Evolutionary conservation across 2,797 vertebrate genomes (phyloP).

Genomic region (Florisuga fusca): DNA sequence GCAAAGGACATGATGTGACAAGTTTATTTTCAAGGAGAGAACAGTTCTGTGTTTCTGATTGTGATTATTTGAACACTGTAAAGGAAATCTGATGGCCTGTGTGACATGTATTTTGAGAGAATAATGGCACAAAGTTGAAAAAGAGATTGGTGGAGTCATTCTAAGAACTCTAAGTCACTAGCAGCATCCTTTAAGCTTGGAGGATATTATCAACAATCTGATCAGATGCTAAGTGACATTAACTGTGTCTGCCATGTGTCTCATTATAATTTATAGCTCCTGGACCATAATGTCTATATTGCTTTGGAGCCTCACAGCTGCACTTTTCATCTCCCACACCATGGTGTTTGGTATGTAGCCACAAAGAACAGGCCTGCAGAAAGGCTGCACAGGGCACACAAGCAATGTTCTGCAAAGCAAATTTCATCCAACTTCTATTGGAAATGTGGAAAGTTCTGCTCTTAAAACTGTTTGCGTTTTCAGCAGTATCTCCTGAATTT

Average conservation of each 20-base stretch:
- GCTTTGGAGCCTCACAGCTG: neutral
- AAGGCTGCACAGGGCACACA: neutral
- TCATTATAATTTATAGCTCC: constrained; percentile 31
- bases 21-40: constrained; percentile 26
- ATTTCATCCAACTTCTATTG: neutral
- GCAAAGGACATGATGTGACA: neutral
- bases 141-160: neutral
- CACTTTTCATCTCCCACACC: constrained; percentile 39
- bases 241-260: neutral
- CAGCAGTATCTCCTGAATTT: neutral
- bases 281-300: constrained; percentile 36
- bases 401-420: neutral
- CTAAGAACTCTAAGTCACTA: neutral
- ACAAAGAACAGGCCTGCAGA: neutral
- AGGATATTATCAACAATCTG: neutral
- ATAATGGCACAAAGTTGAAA: neutral
- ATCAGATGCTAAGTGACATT: neutral
- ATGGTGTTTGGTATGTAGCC: neutral
- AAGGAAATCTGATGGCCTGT: neutral
- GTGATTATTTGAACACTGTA: neutral
- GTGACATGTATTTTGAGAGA: neutral
- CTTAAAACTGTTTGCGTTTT: neutral
- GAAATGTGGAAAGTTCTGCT: neutral
- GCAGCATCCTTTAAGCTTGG: neutral
- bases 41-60: neutral